Evolutionary conservation across 2,113 vertebrate species (phyloP), one percentile per base, ranked within the genome.

Genomic region (Cranoglanis bouderius): DNA sequence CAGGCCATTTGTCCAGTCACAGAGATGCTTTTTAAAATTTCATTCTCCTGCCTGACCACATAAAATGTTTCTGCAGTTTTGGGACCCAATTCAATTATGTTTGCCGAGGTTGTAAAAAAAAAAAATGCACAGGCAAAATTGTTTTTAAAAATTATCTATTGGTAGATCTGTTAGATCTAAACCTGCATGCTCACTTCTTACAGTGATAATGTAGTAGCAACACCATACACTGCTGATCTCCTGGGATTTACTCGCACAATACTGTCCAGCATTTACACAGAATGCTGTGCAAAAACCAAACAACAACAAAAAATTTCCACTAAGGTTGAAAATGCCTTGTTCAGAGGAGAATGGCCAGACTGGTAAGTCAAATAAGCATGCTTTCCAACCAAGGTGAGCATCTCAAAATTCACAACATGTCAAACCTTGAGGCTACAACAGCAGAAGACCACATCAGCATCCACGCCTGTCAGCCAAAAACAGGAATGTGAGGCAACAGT

Each of bases 1-100:
- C 63, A 35, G 86, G 87, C 81, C 80, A 85, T 89, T 75, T 72
- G n/a, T 84, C 81, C 86, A 43, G 55, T 63, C 75, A 65, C 49
- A n/a, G 40, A 29, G 55, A 63, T n/a, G 53, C 55, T 83, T 83
- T 83, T 82, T 43, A 63, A 6, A 19, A 65, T 85, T 75, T 53
- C 29, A 88, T 84, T 85, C 38, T 88, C n/a, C 82, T 77, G 40
- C 46, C 21, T 53, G 26, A 38, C 55, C n/a, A 26, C 49, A 61
- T 75, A 32, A 84, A 88, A 59, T 13, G 38, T 46, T 55, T 84
- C 38, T 83, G 35, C 49, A 40, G 35, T 72, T 83, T 32, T 12
- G 38, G 10, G 13, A 49, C 4, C 49, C 14, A 53, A 32, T 84
- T 84, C n/a, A 51, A 21, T 59, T 51, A 78, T 7, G n/a, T 67